A percentile compares a stretch with the other conserved stretches of the same genome.
phyloP scores from a whole-genome alignment of 1,140 invertebrate genomes.

The Chrysoperla carnea region DNA sequence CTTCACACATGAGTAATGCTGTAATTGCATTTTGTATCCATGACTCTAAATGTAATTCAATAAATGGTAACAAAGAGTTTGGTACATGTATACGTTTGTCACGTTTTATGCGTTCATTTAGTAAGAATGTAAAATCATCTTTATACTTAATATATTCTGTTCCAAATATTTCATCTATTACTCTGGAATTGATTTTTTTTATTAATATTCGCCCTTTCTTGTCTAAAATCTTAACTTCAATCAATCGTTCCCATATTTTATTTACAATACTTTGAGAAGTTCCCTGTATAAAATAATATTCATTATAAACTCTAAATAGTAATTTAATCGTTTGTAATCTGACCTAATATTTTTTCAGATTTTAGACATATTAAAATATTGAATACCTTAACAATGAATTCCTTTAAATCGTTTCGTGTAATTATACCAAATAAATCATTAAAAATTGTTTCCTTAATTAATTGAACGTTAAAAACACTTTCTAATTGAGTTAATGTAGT shows the following conservation, averaged over 20 bases:
- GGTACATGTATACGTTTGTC: slow-evolving; percentile 7
- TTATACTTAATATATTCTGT: background rate
- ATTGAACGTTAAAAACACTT: background rate
- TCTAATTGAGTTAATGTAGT: slow-evolving; percentile 4
- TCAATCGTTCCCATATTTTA: slow-evolving; percentile 1
- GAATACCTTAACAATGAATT: too few species aligned
- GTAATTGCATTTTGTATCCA: slow-evolving; percentile 14
- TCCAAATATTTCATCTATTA: background rate
- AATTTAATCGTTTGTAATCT: too few species aligned
- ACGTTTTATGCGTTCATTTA: slow-evolving; percentile 4
- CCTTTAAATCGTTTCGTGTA: background rate
- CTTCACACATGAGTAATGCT: slow-evolving; percentile 7
- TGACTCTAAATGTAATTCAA: slow-evolving; percentile 9
- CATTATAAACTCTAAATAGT: too few species aligned
- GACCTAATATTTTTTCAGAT: too few species aligned
- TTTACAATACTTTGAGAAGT: too few species aligned
- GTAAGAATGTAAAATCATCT: background rate
- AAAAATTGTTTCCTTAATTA: slow-evolving; percentile 8
- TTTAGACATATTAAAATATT: too few species aligned
- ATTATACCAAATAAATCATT: slow-evolving; percentile 7
- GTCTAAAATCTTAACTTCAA: slow-evolving; percentile 3
- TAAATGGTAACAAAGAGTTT: slow-evolving; percentile 10
- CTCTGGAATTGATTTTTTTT: background rate
- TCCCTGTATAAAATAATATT: too few species aligned
- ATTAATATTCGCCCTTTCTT: background rate